Conservation (phyloP, 2,888 invertebrate species). For the Lamellibrachia satsuma region DNA sequence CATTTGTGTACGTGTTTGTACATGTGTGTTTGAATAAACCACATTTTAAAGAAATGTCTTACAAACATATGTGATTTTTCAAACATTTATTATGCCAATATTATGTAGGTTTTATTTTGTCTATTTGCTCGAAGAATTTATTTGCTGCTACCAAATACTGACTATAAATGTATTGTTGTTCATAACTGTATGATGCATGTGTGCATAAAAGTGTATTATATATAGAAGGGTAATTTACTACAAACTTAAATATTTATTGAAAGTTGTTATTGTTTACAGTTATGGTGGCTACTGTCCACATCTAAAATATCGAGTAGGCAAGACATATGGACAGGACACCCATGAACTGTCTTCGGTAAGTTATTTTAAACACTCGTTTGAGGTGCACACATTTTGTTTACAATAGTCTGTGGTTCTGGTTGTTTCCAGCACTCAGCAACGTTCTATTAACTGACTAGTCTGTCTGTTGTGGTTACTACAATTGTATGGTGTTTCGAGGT, state of each 20-base stretch:
- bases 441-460: too few species aligned
- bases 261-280: constrained; percentile 43
- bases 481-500: too few species aligned
- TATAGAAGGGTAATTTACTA: neutral
- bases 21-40: neutral
- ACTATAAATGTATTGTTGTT: constrained; percentile 14
- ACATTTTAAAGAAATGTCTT: neutral
- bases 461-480: too few species aligned
- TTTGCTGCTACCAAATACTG: neutral
- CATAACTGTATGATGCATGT: neutral
- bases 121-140: neutral
- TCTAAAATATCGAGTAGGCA: constrained; percentile 63
- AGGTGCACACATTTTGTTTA: too few species aligned
- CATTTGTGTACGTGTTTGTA: too few species aligned
- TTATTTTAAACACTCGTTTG: neutral
- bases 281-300: constrained; percentile 64
- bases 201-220: constrained; percentile 8
- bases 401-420: too few species aligned
- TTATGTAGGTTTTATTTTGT: too few species aligned
- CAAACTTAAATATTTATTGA: constrained; percentile 7
- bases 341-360: constrained; percentile 55
- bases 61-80: too few species aligned
- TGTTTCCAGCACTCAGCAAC: too few species aligned
- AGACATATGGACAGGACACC: constrained; percentile 64
- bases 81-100: too few species aligned